Conservation (phyloP, 2,888 invertebrate species). For the Drosophila lacicola region DNA sequence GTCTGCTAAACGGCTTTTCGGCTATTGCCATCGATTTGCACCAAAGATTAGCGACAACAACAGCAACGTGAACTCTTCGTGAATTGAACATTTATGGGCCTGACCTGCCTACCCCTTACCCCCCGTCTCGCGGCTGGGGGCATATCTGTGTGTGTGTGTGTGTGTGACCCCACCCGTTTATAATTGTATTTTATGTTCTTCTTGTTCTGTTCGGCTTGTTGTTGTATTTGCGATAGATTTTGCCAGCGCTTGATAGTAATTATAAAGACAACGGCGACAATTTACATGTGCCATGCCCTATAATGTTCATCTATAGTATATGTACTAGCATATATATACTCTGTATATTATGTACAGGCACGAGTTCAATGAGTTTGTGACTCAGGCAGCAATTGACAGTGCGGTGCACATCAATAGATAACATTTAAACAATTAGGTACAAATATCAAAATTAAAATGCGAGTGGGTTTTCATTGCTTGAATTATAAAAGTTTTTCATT, state of each 20-base stretch:
- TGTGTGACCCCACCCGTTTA: slow-evolving; percentile 62
- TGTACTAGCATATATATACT: background rate
- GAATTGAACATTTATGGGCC: slow-evolving; percentile 73
- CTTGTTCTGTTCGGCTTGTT: slow-evolving; percentile 19
- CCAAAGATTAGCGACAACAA: slow-evolving; percentile 59
- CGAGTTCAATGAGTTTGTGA: slow-evolving; percentile 45
- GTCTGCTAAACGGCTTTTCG: slow-evolving; percentile 65
- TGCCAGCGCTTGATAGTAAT: slow-evolving; percentile 64
- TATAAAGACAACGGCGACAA: slow-evolving; percentile 66
- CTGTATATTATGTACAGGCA: slow-evolving; percentile 11
- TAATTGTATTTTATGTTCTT: slow-evolving; percentile 59
- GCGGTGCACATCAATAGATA: slow-evolving; percentile 13
- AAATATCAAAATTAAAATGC: background rate
- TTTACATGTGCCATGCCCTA: slow-evolving; percentile 59
- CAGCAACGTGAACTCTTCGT: slow-evolving; percentile 46
- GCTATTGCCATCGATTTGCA: slow-evolving; percentile 63
- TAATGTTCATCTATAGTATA: slow-evolving; percentile 2
- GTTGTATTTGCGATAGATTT: slow-evolving; percentile 44
- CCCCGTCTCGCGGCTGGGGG: slow-evolving; percentile 17
- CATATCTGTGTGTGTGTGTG: slow-evolving; percentile 13
- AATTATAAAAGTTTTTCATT: background rate
- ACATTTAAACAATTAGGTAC: slow-evolving; percentile 2
- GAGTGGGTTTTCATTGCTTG: background rate
- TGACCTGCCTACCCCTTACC: slow-evolving; percentile 62
- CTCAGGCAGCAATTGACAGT: slow-evolving; percentile 39